phyloP scores from a whole-genome alignment of 2,888 invertebrate species.

The Dryococelus australis region DNA sequence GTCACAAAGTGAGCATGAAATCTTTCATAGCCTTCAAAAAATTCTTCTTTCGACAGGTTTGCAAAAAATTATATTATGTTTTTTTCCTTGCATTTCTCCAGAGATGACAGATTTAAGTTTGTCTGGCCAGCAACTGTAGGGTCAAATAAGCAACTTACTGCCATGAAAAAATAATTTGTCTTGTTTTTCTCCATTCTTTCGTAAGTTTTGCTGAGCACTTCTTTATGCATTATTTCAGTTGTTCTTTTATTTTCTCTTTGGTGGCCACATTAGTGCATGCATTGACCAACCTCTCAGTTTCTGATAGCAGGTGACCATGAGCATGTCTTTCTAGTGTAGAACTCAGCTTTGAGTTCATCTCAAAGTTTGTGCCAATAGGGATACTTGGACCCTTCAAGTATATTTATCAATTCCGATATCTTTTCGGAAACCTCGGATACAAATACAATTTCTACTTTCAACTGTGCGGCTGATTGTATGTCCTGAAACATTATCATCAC shows the following conservation, averaged over 20 bases:
- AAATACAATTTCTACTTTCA: background rate
- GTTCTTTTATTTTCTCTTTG: background rate
- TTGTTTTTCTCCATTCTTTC: background rate
- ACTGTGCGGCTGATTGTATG: background rate
- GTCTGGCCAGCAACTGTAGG: background rate
- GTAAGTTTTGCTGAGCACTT: background rate
- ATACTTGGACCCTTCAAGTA: background rate
- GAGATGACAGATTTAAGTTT: background rate
- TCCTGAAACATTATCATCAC: background rate
- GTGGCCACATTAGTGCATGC: background rate
- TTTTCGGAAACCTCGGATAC: background rate
- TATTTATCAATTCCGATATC: no score
- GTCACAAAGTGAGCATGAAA: background rate
- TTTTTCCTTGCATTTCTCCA: background rate
- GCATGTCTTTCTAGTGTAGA: background rate
- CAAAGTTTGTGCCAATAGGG: background rate
- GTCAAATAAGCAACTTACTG: constrained; percentile 22
- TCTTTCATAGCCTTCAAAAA: background rate
- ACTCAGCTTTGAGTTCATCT: background rate
- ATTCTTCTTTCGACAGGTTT: background rate
- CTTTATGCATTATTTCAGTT: background rate
- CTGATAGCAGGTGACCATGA: background rate
- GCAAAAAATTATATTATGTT: background rate
- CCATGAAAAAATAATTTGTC: constrained; percentile 12
- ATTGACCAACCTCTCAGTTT: background rate